Conservation (phyloP, 1,140 invertebrate species). For the Cotesia chilonis region DNA sequence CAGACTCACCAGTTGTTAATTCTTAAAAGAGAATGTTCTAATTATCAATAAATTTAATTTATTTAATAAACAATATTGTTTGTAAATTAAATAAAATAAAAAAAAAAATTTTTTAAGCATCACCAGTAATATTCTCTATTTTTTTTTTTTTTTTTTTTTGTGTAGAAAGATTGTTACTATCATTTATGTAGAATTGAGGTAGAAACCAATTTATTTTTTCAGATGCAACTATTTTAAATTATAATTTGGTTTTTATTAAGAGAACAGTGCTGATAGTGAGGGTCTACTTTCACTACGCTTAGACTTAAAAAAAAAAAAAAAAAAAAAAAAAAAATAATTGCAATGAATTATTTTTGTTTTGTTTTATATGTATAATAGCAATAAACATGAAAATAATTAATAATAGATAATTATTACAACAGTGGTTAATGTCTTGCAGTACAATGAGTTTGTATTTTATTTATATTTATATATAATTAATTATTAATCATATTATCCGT, state of each 20-base stretch:
- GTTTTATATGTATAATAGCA: constrained; percentile 47
- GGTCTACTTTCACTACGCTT: constrained; percentile 59
- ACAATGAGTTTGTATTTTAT: constrained; percentile 57
- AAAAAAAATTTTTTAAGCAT: not conserved
- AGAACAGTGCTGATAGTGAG: constrained; percentile 57
- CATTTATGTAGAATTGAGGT: constrained; percentile 58
- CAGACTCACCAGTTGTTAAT: constrained; percentile 51
- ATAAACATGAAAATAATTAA: constrained; percentile 47
- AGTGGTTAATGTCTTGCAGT: constrained; percentile 60
- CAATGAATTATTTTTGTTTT: constrained; percentile 36
- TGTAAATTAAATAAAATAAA: not conserved
- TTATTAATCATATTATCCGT: constrained; percentile 47
- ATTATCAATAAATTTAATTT: constrained; percentile 24
- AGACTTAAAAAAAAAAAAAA: constrained; percentile 58
- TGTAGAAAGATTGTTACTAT: constrained; percentile 28
- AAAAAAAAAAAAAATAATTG: constrained; percentile 56
- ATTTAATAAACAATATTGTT: too few relatives aligned
- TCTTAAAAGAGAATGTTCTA: constrained; percentile 31
- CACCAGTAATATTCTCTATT: constrained; percentile 29
- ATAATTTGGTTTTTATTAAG: constrained; percentile 45
- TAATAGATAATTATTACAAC: constrained; percentile 59
- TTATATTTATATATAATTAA: constrained; percentile 9
- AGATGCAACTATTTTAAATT: constrained; percentile 49
- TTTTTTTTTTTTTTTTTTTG: constrained; percentile 43
- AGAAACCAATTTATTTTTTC: constrained; percentile 56